Evolutionary conservation across 2,797 vertebrate species (phyloP).

Genomic region (Corythornis leucogaster): DNA sequence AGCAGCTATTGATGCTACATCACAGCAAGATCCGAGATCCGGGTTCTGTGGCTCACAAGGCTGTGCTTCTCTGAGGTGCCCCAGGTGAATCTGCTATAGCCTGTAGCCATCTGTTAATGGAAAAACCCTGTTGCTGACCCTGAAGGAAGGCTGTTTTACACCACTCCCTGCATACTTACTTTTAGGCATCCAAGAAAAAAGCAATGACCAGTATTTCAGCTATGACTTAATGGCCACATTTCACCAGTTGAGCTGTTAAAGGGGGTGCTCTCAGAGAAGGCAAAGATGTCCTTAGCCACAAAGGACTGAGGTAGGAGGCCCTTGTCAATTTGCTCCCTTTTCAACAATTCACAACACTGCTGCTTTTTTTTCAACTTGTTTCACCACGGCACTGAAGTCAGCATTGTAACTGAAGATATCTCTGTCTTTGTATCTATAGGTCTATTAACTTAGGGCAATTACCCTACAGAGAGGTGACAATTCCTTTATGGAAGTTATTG

Average conservation of each 20-base stretch:
- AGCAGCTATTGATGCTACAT: background rate
- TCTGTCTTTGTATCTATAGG: background rate
- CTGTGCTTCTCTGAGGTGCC: background rate
- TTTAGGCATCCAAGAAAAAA: background rate
- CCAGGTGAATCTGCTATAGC: background rate
- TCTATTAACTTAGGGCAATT: slow-evolving; percentile 54
- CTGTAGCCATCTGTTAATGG: background rate
- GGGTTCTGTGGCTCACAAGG: background rate
- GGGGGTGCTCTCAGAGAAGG: background rate
- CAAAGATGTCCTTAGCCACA: background rate
- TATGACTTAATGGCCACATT: background rate
- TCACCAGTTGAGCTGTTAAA: background rate
- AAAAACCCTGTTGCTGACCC: background rate
- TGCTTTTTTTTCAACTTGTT: background rate
- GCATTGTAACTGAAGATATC: background rate
- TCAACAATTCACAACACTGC: background rate
- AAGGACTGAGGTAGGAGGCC: background rate
- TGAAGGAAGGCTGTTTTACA: background rate
- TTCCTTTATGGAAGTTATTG: slow-evolving; percentile 51
- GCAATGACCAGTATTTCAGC: background rate
- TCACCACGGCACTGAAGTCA: background rate
- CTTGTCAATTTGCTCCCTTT: background rate
- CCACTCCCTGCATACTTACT: background rate
- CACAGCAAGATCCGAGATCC: background rate
- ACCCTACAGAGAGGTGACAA: slow-evolving; percentile 45